Conservation (phyloP, 1,140 invertebrate species). For the Zaprionus africanus region DNA sequence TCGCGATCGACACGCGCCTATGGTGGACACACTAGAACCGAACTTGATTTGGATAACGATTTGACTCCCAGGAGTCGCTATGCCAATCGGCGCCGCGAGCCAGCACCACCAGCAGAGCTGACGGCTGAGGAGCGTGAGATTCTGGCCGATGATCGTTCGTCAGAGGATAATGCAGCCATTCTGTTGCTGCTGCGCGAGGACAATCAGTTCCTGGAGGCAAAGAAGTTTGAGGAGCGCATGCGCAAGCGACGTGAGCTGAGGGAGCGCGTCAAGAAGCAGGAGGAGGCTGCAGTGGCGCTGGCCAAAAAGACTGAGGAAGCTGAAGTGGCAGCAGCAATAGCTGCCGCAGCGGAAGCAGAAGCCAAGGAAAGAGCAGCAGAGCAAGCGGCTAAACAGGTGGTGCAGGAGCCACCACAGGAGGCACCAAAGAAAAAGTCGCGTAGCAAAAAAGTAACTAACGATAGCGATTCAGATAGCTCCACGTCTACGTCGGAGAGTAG, state of each 20-base stretch:
- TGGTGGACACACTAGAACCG: constrained; percentile 64
- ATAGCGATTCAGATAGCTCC: constrained; percentile 57
- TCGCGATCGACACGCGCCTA: constrained; percentile 53
- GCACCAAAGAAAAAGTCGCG: constrained; percentile 74
- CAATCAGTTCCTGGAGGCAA: constrained; percentile 85
- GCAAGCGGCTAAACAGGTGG: neutral
- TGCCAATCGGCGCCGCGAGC: constrained; percentile 63
- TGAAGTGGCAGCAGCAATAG: constrained; percentile 63
- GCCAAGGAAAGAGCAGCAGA: constrained; percentile 22
- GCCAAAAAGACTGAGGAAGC: constrained; percentile 82
- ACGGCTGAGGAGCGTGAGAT: constrained; percentile 72
- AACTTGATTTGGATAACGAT: constrained; percentile 49
- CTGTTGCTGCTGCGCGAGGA: constrained; percentile 78
- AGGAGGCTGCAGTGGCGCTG: constrained; percentile 70
- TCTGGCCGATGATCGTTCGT: constrained; percentile 76
- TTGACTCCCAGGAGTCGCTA: constrained; percentile 64
- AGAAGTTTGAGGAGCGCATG: constrained; percentile 88
- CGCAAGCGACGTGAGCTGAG: constrained; percentile 92
- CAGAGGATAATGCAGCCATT: constrained; percentile 81
- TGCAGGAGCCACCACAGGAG: constrained; percentile 32
- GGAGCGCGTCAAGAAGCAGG: constrained; percentile 90
- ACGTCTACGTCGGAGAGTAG: constrained; percentile 68
- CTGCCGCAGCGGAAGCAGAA: constrained; percentile 65
- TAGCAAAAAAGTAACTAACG: constrained; percentile 83
- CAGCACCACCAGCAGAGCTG: constrained; percentile 49